Base-by-base conservation (phyloP, 2,797 vertebrate species). In the Limnodromus scolopaceus region DNA sequence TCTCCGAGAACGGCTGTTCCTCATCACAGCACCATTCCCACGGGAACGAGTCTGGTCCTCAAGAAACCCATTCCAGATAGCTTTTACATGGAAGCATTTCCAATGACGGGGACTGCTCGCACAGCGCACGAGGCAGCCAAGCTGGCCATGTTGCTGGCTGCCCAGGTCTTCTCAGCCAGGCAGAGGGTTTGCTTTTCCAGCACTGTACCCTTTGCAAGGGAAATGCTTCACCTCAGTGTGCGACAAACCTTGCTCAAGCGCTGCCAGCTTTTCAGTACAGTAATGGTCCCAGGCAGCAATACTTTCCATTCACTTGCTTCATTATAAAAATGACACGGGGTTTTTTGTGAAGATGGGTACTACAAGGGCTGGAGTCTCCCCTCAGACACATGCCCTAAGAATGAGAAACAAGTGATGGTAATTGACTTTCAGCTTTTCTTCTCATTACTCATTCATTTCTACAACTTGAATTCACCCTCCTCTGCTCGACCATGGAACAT, bases 371-470 rank as follows among this genome's bases (percentile, higher is more conserved):
- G 51, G 9, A 79, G 36, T 51, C 13, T 78, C 36, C 7, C 10
- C 23, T 51, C 15, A 1, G 28, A 30, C 19, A 23, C 4, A 5
- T 41, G 55, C 70, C 65, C 39, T 25, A 46, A 77, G 38, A 79
- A 80, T 5, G 16, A 80, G 48, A 83, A 75, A 41, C 24, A 49
- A 45, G 46, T 8, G 16, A 74, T 24, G 8, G 23, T 27, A 84
- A 53, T 4, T 71, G 77, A 78, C 82, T 87, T 83, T 38, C 77
- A 78, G 32, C 36, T 95, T 84, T 86, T 82, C 43, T 88, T 76
- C 81, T 80, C 75, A 32, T 87, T 82, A 84, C n/a, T 82, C 75
- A 57, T 78, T 87, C 63, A 83, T 46, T 70, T 70, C 55, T 82
- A 79, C 51, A 79, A 53, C 55, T 15, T 49, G 66, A 83, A 91